These are phyloP conservation scores for Frankliniella fusca DNA, from an alignment of 2,888 invertebrate genomes.

Conservation along the genomic window DNA sequence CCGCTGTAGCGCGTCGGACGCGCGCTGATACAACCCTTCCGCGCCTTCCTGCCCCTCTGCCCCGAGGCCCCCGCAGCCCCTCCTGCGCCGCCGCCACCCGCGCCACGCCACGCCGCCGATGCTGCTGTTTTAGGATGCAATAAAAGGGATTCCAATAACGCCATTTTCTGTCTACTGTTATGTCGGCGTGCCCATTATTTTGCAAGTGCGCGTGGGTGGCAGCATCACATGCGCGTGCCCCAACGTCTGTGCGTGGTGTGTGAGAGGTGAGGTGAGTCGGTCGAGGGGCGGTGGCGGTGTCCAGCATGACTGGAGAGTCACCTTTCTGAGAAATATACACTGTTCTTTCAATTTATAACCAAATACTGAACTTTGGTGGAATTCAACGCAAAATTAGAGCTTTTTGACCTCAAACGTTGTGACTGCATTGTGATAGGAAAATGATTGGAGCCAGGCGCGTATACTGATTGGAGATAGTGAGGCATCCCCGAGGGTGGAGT, in stretches of 20 bases:
- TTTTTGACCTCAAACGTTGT: too few species aligned
- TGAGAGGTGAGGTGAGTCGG: neutral
- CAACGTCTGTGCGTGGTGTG: neutral
- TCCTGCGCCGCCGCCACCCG: neutral
- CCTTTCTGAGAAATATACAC: too few species aligned
- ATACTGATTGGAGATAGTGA: too few species aligned
- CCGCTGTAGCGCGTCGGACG: neutral
- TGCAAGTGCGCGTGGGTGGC: neutral
- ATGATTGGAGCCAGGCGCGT: too few species aligned
- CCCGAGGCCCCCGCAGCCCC: neutral
- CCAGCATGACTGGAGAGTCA: too few species aligned
- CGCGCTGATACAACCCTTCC: neutral
- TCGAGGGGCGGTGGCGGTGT: neutral
- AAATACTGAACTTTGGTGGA: too few species aligned
- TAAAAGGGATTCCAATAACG: conserved; percentile 25
- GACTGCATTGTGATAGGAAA: too few species aligned
- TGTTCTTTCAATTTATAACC: too few species aligned
- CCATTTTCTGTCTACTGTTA: conserved; percentile 24
- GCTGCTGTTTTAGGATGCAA: conserved; percentile 22
- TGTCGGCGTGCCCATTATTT: neutral
- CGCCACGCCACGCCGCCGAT: neutral
- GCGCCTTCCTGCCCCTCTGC: neutral
- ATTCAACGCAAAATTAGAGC: too few species aligned
- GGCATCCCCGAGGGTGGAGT: too few species aligned
- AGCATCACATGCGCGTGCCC: neutral